phyloP scores from a whole-genome alignment of 2,113 vertebrate genomes.

The Oncorhynchus keta region DNA sequence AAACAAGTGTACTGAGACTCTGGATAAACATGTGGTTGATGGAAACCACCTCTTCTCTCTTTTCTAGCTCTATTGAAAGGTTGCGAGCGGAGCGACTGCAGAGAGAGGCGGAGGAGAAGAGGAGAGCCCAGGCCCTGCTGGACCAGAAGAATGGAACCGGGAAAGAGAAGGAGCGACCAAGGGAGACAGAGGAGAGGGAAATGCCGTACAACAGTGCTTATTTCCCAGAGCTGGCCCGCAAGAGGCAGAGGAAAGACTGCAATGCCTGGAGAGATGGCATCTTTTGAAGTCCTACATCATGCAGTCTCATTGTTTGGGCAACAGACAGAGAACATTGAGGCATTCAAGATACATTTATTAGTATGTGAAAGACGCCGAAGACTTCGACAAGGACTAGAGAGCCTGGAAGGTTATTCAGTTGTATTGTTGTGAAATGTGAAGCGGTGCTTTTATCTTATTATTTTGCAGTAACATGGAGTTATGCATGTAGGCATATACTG shows the following conservation, averaged over 20 bases:
- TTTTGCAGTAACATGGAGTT: neutral
- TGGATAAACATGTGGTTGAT: neutral
- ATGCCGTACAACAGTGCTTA: constrained; percentile 84
- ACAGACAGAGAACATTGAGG: neutral
- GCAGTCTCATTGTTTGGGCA: neutral
- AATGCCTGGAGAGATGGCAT: constrained; percentile 72
- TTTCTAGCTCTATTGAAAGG: constrained; percentile 68
- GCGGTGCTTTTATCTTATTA: neutral
- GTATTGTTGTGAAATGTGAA: neutral
- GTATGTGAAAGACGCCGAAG: neutral
- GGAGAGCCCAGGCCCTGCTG: constrained; percentile 73
- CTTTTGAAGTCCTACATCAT: constrained; percentile 63
- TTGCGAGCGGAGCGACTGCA: constrained; percentile 80
- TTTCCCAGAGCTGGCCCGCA: constrained; percentile 82
- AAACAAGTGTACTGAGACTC: neutral
- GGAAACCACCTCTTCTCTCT: neutral
- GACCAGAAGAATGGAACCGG: constrained; percentile 60
- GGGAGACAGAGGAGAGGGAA: constrained; percentile 70
- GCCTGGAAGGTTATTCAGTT: neutral
- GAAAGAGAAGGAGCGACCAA: constrained; percentile 29
- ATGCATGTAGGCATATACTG: neutral
- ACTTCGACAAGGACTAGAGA: neutral
- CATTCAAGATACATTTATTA: neutral
- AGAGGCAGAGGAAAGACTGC: constrained; percentile 65
- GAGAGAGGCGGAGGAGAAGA: constrained; percentile 77